Conservation (phyloP, 2,113 vertebrate genomes). For the Labrus mixtus region DNA sequence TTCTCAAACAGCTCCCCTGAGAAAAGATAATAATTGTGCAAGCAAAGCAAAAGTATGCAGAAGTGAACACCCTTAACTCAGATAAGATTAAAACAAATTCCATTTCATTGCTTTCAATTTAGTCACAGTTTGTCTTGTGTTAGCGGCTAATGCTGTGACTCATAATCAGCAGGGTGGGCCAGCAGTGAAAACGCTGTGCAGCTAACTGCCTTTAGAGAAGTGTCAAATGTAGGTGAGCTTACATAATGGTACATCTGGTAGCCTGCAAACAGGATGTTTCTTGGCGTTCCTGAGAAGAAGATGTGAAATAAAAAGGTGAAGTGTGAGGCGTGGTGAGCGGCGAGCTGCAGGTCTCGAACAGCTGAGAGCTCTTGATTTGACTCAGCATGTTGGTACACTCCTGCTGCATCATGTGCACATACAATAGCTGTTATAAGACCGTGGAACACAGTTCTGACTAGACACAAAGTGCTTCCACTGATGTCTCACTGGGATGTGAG, state of each 20-base stretch:
- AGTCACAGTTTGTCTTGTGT: slow-evolving; percentile 46
- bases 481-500: too few relatives aligned
- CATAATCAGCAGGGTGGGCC: slow-evolving; percentile 62
- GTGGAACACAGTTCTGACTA: not conserved
- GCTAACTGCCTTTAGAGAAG: slow-evolving; percentile 32
- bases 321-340: slow-evolving; percentile 51
- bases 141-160: slow-evolving; percentile 48
- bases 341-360: slow-evolving; percentile 46
- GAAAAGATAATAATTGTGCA: slow-evolving; percentile 31
- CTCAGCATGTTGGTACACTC: slow-evolving; percentile 27
- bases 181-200: slow-evolving; percentile 14
- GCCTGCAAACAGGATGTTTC: slow-evolving; percentile 67
- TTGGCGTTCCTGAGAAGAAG: slow-evolving; percentile 39
- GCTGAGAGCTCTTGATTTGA: slow-evolving; percentile 55
- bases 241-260: slow-evolving; percentile 10
- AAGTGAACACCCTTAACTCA: slow-evolving; percentile 25
- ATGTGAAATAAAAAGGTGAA: slow-evolving; percentile 74
- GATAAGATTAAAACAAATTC: slow-evolving; percentile 17
- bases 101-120: slow-evolving; percentile 38
- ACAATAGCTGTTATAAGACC: not conserved
- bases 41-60: slow-evolving; percentile 24
- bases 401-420: slow-evolving; percentile 35
- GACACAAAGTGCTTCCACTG: not conserved
- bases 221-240: slow-evolving; percentile 2
- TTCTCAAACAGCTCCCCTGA: slow-evolving; percentile 17